Evolutionary conservation across 1,140 invertebrate species (phyloP).

Genomic region (Sarcophaga peregrina): DNA sequence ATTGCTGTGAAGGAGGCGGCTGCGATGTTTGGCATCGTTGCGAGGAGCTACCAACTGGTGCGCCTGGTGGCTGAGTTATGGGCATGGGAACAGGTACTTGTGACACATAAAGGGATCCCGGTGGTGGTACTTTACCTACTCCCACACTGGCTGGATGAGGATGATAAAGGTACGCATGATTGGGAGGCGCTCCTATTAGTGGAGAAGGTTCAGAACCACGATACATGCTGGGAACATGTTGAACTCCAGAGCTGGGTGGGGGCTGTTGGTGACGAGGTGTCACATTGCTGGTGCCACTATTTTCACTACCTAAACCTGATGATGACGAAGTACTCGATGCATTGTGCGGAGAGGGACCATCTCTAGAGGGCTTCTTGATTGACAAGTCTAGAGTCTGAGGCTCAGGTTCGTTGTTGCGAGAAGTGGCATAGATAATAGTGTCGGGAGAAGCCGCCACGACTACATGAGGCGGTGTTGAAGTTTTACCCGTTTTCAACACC

Average conservation of each 20-base stretch:
- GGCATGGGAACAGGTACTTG: constrained; percentile 61
- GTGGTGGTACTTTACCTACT: constrained; percentile 51
- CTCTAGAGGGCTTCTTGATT: constrained; percentile 80
- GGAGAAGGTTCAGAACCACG: constrained; percentile 50
- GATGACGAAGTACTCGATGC: constrained; percentile 51
- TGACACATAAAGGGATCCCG: constrained; percentile 66
- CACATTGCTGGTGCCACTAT: background rate
- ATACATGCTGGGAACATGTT: constrained; percentile 59
- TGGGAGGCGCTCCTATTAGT: constrained; percentile 46
- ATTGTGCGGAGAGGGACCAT: constrained; percentile 68
- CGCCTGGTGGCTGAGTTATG: constrained; percentile 51
- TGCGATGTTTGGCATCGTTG: constrained; percentile 41
- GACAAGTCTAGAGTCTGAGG: constrained; percentile 82
- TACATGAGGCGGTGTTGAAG: constrained; percentile 54
- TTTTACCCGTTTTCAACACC: constrained; percentile 59
- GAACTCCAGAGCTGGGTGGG: constrained; percentile 54
- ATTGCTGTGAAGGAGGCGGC: constrained; percentile 54
- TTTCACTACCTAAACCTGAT: constrained; percentile 57
- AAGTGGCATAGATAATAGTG: constrained; percentile 68
- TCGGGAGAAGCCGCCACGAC: constrained; percentile 66
- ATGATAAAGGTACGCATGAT: constrained; percentile 55
- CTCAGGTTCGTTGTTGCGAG: constrained; percentile 70
- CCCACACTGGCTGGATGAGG: constrained; percentile 53
- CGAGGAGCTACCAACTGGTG: constrained; percentile 49
- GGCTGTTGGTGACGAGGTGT: constrained; percentile 64